These are phyloP conservation scores for Ctenopoma kingsleyae DNA, from an alignment of 2,797 vertebrate genomes.

Conservation along the genomic window DNA sequence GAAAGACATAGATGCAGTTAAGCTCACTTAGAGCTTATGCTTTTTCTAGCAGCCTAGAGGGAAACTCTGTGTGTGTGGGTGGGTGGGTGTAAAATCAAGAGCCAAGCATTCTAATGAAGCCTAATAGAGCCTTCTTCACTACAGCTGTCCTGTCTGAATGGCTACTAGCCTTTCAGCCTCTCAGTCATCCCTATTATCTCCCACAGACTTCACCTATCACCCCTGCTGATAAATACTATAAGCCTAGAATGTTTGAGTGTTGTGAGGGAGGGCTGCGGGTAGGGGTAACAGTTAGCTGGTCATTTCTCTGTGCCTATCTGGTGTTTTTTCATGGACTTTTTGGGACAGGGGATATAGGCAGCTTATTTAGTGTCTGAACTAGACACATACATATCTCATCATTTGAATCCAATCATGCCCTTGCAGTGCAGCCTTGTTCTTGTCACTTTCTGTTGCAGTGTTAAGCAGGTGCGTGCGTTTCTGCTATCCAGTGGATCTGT, in stretches of 20 bases:
- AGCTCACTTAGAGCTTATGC: slow-evolving; percentile 15
- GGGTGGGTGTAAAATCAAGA: slow-evolving; percentile 46
- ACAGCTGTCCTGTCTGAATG: slow-evolving; percentile 70
- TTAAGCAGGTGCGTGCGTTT: slow-evolving; percentile 43
- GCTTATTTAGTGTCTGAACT: slow-evolving; percentile 8
- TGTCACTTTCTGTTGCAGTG: slow-evolving; percentile 16
- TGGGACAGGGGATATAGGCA: slow-evolving; percentile 12
- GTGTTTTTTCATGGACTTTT: slow-evolving; percentile 36
- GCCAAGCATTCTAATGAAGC: slow-evolving; percentile 65
- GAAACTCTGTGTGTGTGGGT: slow-evolving; percentile 17
- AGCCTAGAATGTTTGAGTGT: slow-evolving; percentile 65
- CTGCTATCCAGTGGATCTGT: slow-evolving; percentile 31
- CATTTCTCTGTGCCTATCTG: slow-evolving; percentile 36
- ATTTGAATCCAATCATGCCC: slow-evolving; percentile 14
- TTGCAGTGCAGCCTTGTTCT: slow-evolving; percentile 3
- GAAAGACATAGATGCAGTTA: slow-evolving; percentile 1
- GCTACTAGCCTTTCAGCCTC: slow-evolving; percentile 69
- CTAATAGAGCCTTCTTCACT: slow-evolving; percentile 69
- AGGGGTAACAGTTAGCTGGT: slow-evolving; percentile 7
- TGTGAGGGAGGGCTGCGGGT: slow-evolving; percentile 25
- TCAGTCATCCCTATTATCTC: slow-evolving; percentile 75
- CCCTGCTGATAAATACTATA: slow-evolving; percentile 73
- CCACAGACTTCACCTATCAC: slow-evolving; percentile 72
- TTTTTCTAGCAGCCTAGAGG: slow-evolving; percentile 11
- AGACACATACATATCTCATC: slow-evolving; percentile 6